These are phyloP conservation scores for Alentia gelatinosa DNA, from an alignment of 2,888 invertebrate genomes.

Conservation along the genomic window DNA sequence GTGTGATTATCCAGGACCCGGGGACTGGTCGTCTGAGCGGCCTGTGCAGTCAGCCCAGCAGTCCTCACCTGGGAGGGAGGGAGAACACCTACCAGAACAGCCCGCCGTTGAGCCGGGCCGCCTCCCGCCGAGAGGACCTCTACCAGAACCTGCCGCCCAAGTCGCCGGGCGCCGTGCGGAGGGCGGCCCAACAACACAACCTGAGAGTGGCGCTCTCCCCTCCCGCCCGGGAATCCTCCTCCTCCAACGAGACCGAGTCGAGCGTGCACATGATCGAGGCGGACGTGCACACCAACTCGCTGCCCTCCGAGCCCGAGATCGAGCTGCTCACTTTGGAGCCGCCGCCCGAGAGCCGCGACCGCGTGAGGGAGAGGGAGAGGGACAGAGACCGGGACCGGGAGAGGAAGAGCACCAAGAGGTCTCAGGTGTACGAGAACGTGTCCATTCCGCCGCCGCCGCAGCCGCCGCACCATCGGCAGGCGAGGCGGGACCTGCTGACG, in stretches of 20 bases:
- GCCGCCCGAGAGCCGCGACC: background rate
- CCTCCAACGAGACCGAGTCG: background rate
- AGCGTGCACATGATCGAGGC: slow-evolving; percentile 16
- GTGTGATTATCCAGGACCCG: slow-evolving; percentile 24
- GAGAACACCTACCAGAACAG: slow-evolving; percentile 31
- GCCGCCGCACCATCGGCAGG: background rate
- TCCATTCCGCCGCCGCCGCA: background rate
- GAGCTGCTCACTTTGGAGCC: background rate
- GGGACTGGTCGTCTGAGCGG: background rate
- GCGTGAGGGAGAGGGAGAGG: background rate
- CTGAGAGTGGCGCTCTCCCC: background rate
- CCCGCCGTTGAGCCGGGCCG: background rate
- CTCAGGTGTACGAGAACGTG: background rate
- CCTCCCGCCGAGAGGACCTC: background rate
- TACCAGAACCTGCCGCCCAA: slow-evolving; percentile 49
- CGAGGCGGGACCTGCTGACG: background rate
- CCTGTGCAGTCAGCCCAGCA: background rate
- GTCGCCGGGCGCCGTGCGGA: background rate
- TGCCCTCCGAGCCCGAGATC: background rate
- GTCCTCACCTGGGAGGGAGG: background rate
- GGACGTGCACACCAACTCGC: slow-evolving; percentile 3
- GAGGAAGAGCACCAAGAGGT: too few relatives aligned
- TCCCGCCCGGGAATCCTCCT: background rate
- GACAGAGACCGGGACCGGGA: background rate
- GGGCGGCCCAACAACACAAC: background rate